Conservation (phyloP, 2,797 vertebrate genomes). For the Scarus forsteni region DNA sequence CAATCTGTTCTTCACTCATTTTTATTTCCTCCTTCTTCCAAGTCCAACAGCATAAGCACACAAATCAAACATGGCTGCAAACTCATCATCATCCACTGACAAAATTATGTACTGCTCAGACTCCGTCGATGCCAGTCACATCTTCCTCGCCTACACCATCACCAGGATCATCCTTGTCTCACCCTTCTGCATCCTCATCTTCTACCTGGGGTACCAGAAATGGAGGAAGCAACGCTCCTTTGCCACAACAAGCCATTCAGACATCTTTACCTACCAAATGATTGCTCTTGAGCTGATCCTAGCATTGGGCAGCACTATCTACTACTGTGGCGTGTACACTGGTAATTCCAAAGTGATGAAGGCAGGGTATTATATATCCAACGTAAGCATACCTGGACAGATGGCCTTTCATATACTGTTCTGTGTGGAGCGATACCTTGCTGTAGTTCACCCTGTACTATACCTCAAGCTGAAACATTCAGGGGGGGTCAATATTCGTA, state of each 20-base stretch:
- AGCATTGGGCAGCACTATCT: rapidly evolving
- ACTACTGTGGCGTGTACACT: rapidly evolving
- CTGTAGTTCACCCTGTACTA: conserved; percentile 46
- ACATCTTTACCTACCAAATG: conserved; percentile 36
- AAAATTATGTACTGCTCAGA: rapidly evolving
- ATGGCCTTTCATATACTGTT: conserved; percentile 2
- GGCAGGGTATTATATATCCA: rapidly evolving
- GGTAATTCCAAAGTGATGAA: rapidly evolving
- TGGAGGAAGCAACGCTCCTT: conserved; percentile 21
- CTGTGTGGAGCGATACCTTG: conserved; percentile 48
- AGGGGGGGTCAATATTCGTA: conserved; percentile 19
- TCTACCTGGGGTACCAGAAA: conserved; percentile 12
- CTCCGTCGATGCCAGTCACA: rapidly evolving
- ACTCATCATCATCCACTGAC: too few relatives aligned
- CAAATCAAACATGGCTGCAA: too few relatives aligned
- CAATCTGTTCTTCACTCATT: too few relatives aligned
- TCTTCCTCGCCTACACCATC: rapidly evolving
- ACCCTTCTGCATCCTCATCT: conserved; percentile 1
- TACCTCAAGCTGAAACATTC: conserved; percentile 26
- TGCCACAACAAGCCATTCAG: conserved; percentile 5
- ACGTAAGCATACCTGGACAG: rapidly evolving
- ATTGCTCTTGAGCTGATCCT: background rate
- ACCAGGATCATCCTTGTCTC: background rate
- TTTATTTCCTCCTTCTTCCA: too few relatives aligned
- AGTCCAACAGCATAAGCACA: too few relatives aligned